Conservation (phyloP, 2,797 vertebrate genomes). For the Lemur catta region DNA sequence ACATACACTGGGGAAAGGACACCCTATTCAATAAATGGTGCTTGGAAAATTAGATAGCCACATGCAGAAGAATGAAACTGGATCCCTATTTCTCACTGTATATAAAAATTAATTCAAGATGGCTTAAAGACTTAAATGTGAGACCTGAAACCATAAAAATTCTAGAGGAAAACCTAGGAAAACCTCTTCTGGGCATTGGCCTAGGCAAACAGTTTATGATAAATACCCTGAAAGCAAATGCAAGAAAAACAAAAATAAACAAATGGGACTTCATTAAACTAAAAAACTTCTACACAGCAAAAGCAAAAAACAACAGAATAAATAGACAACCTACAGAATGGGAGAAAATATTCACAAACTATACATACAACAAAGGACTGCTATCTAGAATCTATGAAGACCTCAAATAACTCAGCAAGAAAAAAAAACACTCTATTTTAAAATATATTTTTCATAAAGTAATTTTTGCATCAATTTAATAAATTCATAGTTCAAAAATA, state of each 20-base stretch:
- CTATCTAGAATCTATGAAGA: not conserved
- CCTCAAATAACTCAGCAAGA: not conserved
- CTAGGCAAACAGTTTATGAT: not conserved
- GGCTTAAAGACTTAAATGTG: not conserved
- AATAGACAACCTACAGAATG: not conserved
- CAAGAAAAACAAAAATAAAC: not conserved
- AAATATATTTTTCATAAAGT: not conserved
- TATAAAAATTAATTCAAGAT: not conserved
- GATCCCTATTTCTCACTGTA: not conserved
- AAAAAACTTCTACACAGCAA: not conserved
- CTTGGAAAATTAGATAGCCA: not conserved
- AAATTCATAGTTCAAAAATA: not conserved
- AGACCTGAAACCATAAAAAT: not conserved
- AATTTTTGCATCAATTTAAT: not conserved
- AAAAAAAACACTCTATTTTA: not conserved
- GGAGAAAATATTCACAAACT: not conserved
- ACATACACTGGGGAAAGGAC: not conserved
- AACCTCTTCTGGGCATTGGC: not conserved
- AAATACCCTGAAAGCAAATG: not conserved
- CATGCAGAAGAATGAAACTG: not conserved
- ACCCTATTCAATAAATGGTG: not conserved
- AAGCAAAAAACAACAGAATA: not conserved
- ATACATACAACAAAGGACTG: not conserved
- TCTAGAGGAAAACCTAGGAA: not conserved
- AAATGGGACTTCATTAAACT: not conserved